Evolutionary conservation across 1,140 invertebrate species (phyloP).

Genomic region (Trachymyrmex septentrionalis): DNA sequence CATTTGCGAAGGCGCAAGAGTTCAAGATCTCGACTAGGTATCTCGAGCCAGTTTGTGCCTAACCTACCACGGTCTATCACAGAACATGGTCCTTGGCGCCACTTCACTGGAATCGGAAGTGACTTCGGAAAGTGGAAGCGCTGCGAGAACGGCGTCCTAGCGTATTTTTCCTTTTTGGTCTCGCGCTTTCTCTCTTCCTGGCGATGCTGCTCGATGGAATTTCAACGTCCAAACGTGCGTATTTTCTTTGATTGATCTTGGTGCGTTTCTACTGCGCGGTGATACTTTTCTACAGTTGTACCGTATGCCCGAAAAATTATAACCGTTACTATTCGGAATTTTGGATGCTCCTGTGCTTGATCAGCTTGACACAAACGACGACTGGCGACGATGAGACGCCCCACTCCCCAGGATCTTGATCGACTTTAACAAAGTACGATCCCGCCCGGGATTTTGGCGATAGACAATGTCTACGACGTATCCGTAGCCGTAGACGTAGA

Average conservation of each 20-base stretch:
- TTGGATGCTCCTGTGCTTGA: background rate
- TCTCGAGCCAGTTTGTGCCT: constrained; percentile 25
- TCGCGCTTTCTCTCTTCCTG: constrained; percentile 14
- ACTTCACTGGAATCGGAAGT: background rate
- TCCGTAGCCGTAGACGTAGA: background rate
- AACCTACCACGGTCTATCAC: constrained; percentile 41
- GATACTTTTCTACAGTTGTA: background rate
- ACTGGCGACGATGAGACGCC: background rate
- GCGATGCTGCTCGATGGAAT: constrained; percentile 19
- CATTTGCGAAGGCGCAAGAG: constrained; percentile 54
- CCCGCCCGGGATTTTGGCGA: background rate
- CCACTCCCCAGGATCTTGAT: background rate
- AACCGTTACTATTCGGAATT: background rate
- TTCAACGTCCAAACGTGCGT: constrained; percentile 17
- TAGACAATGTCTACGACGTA: background rate
- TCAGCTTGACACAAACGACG: no score
- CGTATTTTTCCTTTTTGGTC: constrained; percentile 7
- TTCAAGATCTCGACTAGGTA: background rate
- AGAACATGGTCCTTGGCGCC: constrained; percentile 8
- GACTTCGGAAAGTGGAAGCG: background rate
- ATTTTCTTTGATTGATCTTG: no score
- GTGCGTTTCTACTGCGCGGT: no score
- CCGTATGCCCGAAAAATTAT: constrained; percentile 18
- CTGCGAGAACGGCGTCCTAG: background rate
- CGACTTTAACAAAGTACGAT: background rate